A percentile compares a stretch with the other conserved stretches of the same genome.
Conservation (phyloP, 2,113 vertebrate genomes). For the Serilophus lunatus region DNA sequence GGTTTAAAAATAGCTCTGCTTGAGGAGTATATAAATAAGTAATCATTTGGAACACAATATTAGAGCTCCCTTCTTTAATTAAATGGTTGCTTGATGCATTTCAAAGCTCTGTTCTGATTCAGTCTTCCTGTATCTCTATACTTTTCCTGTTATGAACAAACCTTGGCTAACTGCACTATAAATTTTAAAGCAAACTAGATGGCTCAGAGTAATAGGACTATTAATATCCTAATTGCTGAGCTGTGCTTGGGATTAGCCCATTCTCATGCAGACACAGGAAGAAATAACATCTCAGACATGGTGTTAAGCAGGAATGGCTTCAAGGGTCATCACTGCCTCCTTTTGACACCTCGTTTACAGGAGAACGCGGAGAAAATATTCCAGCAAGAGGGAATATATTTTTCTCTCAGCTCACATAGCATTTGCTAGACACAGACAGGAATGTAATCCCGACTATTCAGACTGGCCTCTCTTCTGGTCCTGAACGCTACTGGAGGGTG, state of each 20-base stretch:
- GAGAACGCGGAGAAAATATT: not conserved
- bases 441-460: conserved; percentile 11
- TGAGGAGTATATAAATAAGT: conserved; percentile 49
- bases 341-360: not conserved
- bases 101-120: conserved; percentile 41
- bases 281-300: not conserved
- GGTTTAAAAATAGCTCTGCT: conserved; percentile 45
- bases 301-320: not conserved
- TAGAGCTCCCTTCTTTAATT: conserved; percentile 48
- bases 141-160: conserved; percentile 23
- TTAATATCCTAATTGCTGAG: conserved; percentile 39
- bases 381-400: not conserved
- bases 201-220: not conserved
- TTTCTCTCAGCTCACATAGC: not conserved
- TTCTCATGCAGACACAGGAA: not conserved
- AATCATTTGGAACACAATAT: conserved; percentile 48
- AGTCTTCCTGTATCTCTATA: conserved; percentile 15
- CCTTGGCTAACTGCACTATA: conserved; percentile 8
- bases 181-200: conserved; percentile 44
- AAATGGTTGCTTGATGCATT: conserved; percentile 43
- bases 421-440: not conserved
- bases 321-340: not conserved
- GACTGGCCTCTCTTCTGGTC: not conserved
- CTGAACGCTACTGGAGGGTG: not conserved
- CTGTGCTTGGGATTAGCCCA: not conserved